A percentile compares a stretch with the other conserved stretches of the same genome.
These are phyloP conservation scores for Corydoras sp. DNA, from an alignment of 2,113 vertebrate genomes.

Conservation along the genomic window DNA sequence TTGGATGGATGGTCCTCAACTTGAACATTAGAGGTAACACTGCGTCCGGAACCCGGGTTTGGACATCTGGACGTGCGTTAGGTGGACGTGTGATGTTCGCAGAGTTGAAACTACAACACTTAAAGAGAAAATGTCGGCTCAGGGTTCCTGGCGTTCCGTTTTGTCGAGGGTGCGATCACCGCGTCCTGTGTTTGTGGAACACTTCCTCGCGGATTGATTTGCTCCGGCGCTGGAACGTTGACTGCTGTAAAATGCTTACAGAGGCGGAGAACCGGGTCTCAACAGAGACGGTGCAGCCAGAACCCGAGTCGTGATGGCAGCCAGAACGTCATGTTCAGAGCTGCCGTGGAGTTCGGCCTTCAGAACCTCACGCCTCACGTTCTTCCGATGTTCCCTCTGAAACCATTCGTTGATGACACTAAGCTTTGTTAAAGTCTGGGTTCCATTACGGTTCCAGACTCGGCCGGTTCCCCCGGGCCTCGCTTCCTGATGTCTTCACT, in stretches of 20 bases:
- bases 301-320: slow-evolving; percentile 24
- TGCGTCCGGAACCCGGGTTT: too few species aligned
- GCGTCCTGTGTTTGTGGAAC: not conserved
- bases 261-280: slow-evolving; percentile 12
- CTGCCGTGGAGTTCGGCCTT: slow-evolving; percentile 26
- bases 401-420: slow-evolving; percentile 31
- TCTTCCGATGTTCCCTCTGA: slow-evolving; percentile 38
- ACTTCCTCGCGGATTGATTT: slow-evolving; percentile 15
- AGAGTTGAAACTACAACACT: not conserved
- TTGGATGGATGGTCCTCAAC: too few species aligned
- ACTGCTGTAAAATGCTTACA: slow-evolving; percentile 7
- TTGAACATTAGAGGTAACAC: too few species aligned
- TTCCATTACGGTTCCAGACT: slow-evolving; percentile 17
- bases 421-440: slow-evolving; percentile 28
- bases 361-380: slow-evolving; percentile 21
- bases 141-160: not conserved
- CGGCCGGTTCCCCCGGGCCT: not conserved
- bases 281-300: slow-evolving; percentile 1
- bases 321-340: slow-evolving; percentile 20
- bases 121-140: not conserved
- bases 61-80: not conserved
- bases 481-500: slow-evolving; percentile 15
- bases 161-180: not conserved
- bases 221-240: slow-evolving; percentile 3
- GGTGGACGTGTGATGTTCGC: not conserved